Percentiles rank a stretch among this genome's conserved stretches.
phyloP scores from a whole-genome alignment of 2,797 vertebrate genomes.

The Malurus leucopterus region DNA sequence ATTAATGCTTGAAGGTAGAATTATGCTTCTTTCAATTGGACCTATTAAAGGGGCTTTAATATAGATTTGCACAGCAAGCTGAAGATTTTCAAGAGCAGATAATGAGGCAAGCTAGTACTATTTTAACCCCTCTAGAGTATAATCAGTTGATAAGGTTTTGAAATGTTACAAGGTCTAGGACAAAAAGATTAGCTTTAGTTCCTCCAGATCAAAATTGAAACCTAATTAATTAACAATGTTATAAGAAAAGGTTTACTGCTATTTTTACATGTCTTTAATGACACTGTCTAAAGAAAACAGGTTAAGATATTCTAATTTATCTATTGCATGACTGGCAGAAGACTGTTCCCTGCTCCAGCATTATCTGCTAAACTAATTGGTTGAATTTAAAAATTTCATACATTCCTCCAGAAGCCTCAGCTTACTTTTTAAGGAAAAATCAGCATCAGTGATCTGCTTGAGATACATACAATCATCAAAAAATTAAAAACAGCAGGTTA shows the following conservation, averaged over 20 bases:
- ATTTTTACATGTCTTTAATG: conserved; percentile 11
- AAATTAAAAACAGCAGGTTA: neutral
- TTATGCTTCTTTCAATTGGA: conserved; percentile 71
- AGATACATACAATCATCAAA: neutral
- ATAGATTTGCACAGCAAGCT: conserved; percentile 83
- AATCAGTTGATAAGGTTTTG: conserved; percentile 75
- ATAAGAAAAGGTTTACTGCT: conserved; percentile 37
- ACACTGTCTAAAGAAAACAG: neutral
- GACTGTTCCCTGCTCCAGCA: neutral
- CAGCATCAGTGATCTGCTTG: neutral
- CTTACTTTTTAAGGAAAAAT: neutral
- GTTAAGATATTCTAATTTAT: neutral
- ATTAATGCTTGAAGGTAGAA: conserved; percentile 48
- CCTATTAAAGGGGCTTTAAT: conserved; percentile 81
- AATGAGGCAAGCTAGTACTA: conserved; percentile 85
- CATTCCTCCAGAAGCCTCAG: neutral
- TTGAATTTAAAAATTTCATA: neutral
- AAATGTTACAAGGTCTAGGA: conserved; percentile 83
- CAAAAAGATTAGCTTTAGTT: conserved; percentile 82
- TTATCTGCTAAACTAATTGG: neutral
- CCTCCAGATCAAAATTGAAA: conserved; percentile 52
- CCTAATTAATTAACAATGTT: conserved; percentile 54
- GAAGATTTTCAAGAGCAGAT: conserved; percentile 81
- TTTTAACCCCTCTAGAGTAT: conserved; percentile 81
- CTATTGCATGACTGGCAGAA: neutral